phyloP scores from a whole-genome alignment of 2,113 vertebrate species.

The Ailuropoda melanoleuca region DNA sequence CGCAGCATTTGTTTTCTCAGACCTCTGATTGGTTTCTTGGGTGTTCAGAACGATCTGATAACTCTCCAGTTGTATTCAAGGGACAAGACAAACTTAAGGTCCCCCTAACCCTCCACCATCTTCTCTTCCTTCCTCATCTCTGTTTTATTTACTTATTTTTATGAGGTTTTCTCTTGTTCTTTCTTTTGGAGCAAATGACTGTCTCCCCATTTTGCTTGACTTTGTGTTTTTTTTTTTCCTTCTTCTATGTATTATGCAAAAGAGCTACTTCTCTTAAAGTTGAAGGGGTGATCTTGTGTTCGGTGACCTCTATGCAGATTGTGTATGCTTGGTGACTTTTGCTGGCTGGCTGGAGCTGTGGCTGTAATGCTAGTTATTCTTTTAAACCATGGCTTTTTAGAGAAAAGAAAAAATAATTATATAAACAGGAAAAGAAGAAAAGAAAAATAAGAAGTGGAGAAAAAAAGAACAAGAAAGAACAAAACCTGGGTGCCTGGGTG shows the following conservation, averaged over 20 bases:
- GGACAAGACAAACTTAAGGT: too few species aligned
- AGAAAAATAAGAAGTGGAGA: background rate
- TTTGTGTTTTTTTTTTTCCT: background rate
- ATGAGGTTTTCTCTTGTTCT: background rate
- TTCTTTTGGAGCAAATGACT: background rate
- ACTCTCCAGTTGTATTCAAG: too few species aligned
- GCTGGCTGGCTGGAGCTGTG: background rate
- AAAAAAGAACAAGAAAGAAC: background rate
- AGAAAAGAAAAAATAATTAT: background rate
- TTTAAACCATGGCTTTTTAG: background rate
- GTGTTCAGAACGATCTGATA: too few species aligned
- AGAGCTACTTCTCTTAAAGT: background rate
- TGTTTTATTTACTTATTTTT: background rate
- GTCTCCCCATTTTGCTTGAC: background rate
- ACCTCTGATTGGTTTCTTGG: too few species aligned
- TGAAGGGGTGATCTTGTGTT: background rate
- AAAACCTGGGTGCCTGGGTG: background rate
- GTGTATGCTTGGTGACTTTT: background rate
- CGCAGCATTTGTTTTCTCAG: too few species aligned
- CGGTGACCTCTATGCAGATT: background rate
- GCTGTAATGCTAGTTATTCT: background rate
- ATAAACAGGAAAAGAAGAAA: background rate
- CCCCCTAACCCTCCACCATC: too few species aligned
- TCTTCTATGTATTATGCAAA: background rate
- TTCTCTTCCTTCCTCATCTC: too few species aligned